A percentile compares a stretch with the other conserved stretches of the same genome.
These are phyloP conservation scores for Corapipo altera DNA, from an alignment of 2,113 vertebrate species.

Conservation along the genomic window DNA sequence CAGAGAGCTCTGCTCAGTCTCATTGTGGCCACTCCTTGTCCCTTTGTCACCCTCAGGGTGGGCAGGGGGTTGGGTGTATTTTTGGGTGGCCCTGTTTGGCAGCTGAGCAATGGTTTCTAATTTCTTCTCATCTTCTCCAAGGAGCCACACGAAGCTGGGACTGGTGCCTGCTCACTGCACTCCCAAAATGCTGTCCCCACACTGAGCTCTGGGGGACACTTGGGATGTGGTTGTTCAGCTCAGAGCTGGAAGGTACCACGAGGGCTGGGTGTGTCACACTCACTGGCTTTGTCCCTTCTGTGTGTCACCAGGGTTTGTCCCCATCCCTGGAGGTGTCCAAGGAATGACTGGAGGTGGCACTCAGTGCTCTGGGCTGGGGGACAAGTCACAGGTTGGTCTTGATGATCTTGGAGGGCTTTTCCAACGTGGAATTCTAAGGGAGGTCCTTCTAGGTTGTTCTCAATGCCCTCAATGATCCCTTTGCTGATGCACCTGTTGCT, in stretches of 20 bases:
- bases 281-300: not conserved
- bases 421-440: not conserved
- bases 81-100: not conserved
- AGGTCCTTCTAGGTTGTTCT: not conserved
- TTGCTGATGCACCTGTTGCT: not conserved
- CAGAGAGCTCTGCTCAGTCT: not conserved
- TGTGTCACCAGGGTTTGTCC: not conserved
- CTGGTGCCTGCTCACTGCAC: not conserved
- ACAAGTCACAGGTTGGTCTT: not conserved
- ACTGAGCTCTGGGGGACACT: accelerated
- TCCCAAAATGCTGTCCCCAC: not conserved
- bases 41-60: not conserved
- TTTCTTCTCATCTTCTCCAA: not conserved
- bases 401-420: not conserved
- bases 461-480: not conserved
- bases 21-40: not conserved
- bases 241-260: not conserved
- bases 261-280: not conserved
- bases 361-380: not conserved
- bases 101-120: not conserved
- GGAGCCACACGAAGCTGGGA: not conserved
- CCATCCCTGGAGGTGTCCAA: not conserved
- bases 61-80: not conserved
- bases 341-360: not conserved
- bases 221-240: not conserved